These are phyloP conservation scores for Aegithalos caudatus DNA, from an alignment of 2,113 vertebrate species.

Conservation along the genomic window DNA sequence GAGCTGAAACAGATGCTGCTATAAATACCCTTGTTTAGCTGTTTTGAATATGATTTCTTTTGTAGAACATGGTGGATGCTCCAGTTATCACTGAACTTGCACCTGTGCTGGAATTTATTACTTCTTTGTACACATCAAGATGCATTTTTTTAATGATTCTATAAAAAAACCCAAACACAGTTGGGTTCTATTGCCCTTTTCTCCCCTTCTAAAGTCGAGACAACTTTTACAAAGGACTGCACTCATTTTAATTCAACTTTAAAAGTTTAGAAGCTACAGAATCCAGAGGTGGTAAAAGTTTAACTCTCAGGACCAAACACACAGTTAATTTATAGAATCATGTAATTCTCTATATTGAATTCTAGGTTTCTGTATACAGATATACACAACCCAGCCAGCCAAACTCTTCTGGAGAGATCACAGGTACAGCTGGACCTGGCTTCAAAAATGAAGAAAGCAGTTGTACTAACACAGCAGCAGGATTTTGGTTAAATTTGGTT, in stretches of 20 bases:
- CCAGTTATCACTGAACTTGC: background rate
- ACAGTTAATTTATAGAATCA: background rate
- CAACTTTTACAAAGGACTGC: background rate
- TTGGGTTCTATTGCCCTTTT: background rate
- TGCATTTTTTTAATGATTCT: background rate
- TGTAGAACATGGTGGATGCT: conserved; percentile 41
- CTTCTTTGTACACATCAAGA: background rate
- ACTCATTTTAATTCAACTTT: background rate
- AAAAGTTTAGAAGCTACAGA: background rate
- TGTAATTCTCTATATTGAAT: background rate
- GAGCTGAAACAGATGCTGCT: conserved; percentile 69
- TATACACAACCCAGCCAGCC: background rate
- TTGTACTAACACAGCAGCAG: background rate
- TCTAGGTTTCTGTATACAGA: background rate
- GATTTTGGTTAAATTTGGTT: background rate
- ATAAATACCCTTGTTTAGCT: conserved; percentile 58
- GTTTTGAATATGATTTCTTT: conserved; percentile 38
- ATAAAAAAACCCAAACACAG: background rate
- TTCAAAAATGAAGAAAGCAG: background rate
- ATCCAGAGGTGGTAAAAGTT: background rate
- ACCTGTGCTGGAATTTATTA: conserved; percentile 11
- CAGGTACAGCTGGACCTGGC: background rate
- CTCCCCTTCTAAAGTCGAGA: background rate
- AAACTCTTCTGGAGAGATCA: background rate
- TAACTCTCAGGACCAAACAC: background rate